These are phyloP conservation scores for Spongilla lacustris DNA, from an alignment of 37 sponge, comb jelly and placozoan genomes.

Conservation along the genomic window DNA sequence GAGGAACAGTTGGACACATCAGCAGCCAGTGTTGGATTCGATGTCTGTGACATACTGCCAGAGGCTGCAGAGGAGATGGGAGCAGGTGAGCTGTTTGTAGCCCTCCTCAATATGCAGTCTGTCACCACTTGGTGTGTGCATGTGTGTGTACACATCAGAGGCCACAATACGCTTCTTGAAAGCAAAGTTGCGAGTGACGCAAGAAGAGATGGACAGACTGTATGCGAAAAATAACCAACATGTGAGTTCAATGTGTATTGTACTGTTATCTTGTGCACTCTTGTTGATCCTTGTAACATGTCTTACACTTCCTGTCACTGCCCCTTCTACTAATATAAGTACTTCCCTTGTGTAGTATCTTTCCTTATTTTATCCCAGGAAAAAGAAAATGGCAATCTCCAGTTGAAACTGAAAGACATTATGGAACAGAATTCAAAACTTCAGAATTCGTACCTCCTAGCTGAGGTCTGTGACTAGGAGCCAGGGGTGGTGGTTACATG, in stretches of 20 bases:
- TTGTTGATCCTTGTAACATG: too few species aligned
- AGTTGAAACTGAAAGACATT: conserved; percentile 45
- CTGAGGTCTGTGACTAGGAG: conserved; percentile 44
- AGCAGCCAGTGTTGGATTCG: background rate
- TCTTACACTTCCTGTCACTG: background rate
- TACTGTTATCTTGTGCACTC: background rate
- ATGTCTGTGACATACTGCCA: conserved; percentile 62
- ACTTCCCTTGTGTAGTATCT: too few species aligned
- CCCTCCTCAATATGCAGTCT: background rate
- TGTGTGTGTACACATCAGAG: conserved; percentile 20
- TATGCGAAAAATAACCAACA: conserved; percentile 69
- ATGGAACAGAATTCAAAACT: conserved; percentile 56
- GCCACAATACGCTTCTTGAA: conserved; percentile 87
- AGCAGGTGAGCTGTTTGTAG: conserved; percentile 49
- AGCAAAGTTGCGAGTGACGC: conserved; percentile 94
- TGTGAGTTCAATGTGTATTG: conserved; percentile 15
- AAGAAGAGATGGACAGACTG: conserved; percentile 94
- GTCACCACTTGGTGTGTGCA: background rate
- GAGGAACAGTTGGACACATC: background rate
- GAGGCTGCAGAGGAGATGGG: conserved; percentile 73
- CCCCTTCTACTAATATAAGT: background rate
- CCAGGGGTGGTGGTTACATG: too few species aligned
- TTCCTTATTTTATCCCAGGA: conserved; percentile 39
- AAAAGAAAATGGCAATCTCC: conserved; percentile 14
- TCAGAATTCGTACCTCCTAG: conserved; percentile 42